These are phyloP conservation scores for Nasonia giraulti DNA, from an alignment of 1,140 invertebrate species.

Conservation along the genomic window DNA sequence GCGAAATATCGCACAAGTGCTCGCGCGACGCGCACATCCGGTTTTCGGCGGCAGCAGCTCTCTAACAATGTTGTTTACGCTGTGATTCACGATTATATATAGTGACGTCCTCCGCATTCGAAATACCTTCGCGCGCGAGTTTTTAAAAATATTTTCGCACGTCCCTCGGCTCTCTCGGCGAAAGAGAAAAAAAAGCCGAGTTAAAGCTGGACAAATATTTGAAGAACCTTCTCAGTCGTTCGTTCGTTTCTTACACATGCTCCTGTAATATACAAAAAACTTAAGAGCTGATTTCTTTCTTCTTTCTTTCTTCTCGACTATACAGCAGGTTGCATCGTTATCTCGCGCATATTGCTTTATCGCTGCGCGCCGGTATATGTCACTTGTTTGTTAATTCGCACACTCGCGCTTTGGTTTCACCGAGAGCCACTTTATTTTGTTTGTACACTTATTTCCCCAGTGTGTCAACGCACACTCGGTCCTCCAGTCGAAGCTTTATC, in stretches of 20 bases:
- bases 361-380: too few relatives aligned
- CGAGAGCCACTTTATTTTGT: too few relatives aligned
- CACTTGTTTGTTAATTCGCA: too few relatives aligned
- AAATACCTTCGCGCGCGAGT: not conserved
- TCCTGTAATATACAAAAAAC: too few relatives aligned
- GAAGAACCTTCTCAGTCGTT: not conserved
- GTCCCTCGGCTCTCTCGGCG: not conserved
- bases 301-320: too few relatives aligned
- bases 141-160: not conserved
- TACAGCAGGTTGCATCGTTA: too few relatives aligned
- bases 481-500: too few relatives aligned
- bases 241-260: not conserved
- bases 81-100: not conserved
- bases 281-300: too few relatives aligned
- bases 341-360: too few relatives aligned
- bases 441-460: too few relatives aligned
- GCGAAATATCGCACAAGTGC: not conserved
- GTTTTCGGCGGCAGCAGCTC: not conserved
- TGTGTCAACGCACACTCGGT: too few relatives aligned
- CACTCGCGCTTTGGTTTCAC: too few relatives aligned
- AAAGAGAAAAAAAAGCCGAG: not conserved
- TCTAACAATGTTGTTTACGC: not conserved
- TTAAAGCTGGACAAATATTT: not conserved
- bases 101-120: not conserved
- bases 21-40: not conserved